Evolutionary conservation across 2,888 invertebrate genomes (phyloP), one percentile per base, ranked within the genome.

Genomic region (Aporophyla lueneburgensis): DNA sequence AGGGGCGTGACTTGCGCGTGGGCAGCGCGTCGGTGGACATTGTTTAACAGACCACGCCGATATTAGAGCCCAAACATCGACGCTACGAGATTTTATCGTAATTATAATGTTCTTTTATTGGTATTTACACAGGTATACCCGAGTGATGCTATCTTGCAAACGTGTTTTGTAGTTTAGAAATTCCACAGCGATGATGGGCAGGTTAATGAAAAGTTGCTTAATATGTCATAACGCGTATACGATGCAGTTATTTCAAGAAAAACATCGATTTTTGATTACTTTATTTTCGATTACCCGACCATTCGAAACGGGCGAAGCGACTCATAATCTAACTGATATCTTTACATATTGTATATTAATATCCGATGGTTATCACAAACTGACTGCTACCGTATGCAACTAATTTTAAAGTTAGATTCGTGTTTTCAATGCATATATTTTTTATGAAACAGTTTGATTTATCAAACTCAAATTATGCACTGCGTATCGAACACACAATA

Each of bases 51-150:
- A 93, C 93, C 91, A 89, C 87, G 86, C 89, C 89, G 94, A 94
- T 94, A 93, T 91, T 91, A 90, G 90, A 91, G 89, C 87, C 93
- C 94, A 95, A 95, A 95, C 95, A 95, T 93, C 92, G 92, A 92
- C 90, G 91, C 87, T 58, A 78, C 87, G 90, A 93, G 95, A 96
- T 96, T 89, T 87, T 96, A 96, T 96, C 96, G 89, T 92, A 94
- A 95, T 96, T 96, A 96, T 96, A 95, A 96, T 94, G 95, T 93
- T 94, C 91, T 93, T 94, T 93, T 95, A 95, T 95, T 94, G 94
- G 93, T 96, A 94, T 96, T 96, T 95, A 96, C 95, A 93, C 92
- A 89, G 89, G 91, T 90, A 90, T 90, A 91, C 88, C 79, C 89
- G 80, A 88, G 87, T 87, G 89, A 88, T 88, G 84, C 68, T 93